Base-by-base conservation (phyloP, 2,113 vertebrate species). In the Antechinus flavipes region DNA sequence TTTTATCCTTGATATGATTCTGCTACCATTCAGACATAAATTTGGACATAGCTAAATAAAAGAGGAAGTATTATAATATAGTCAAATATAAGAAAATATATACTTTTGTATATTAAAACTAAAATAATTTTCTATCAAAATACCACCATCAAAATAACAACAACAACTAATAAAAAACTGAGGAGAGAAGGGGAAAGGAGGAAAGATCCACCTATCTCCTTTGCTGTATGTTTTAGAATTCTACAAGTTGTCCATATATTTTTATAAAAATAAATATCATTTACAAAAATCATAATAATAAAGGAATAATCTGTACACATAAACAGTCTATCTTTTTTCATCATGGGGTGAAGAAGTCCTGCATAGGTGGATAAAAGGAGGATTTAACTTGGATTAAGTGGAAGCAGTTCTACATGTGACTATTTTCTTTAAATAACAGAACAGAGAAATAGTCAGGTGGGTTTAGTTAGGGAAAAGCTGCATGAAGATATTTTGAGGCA, bases 261-360 rank as follows among this genome's bases (percentile, higher is more conserved):
- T 92, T 53, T 91, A 95, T 95, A 42, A 90, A 96, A 95, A 61
- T 7, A 94, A 95, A 93, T 52, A 52, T 52, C 50, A 52, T 52
- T 52, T 52, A 52, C 50, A 52, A 52, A 52, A 52, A 52, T 52
- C 53, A 89, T 46, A 49, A 8, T n/a, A 42, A 35, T 35, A 42
- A 16, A n/a, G 6, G 19, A 22, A 94, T 42, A 49, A 94, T 92
- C 47, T 95, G 10, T 76, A 93, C 4, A 50, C 22, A 27, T 94
- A 54, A 91, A 84, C 14, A 76, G 4, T 76, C 16, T 76, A n/a
- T 35, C 42, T 68, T 68, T 61, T 10, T 61, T 84, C 35, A 84
- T 35, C 68, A 22, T 16, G 35, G 61, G 35, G 35, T 42, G n/a
- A 84, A n/a, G 16, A 22, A 42, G 68, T 84, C 68, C 68, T 42